Percentiles rank a stretch among this genome's conserved stretches.
phyloP scores from a whole-genome alignment of 2,888 invertebrate genomes.

The Zaprionus bogoriensis region DNA sequence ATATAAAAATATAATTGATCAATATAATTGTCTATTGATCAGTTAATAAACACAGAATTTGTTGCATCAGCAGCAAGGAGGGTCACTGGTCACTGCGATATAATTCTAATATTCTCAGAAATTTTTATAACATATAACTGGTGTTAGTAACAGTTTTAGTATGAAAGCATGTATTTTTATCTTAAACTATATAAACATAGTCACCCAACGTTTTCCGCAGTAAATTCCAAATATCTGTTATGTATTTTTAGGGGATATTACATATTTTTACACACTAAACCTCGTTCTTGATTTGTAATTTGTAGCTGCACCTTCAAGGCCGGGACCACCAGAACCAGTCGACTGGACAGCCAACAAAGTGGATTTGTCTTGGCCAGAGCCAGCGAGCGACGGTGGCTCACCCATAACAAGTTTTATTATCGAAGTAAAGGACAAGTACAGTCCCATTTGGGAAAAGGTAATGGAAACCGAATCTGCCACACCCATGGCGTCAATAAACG shows the following conservation, averaged over 20 bases:
- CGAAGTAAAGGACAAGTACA: constrained; percentile 96
- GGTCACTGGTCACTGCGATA: no score
- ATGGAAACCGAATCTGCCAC: constrained; percentile 90
- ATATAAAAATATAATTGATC: no score
- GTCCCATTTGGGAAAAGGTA: constrained; percentile 96
- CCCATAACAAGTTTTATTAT: constrained; percentile 96
- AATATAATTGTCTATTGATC: no score
- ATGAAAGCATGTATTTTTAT: no score
- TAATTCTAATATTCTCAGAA: no score
- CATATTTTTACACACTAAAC: neutral
- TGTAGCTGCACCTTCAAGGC: constrained; percentile 92
- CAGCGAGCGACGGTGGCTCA: constrained; percentile 95
- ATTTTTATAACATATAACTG: no score
- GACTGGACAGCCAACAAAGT: constrained; percentile 97
- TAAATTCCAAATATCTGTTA: no score
- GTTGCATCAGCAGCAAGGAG: no score
- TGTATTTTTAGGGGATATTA: neutral
- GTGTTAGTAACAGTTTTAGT: no score
- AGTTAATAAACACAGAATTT: no score
- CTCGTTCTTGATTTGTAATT: neutral
- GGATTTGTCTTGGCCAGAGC: constrained; percentile 95
- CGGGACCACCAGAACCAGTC: constrained; percentile 93
- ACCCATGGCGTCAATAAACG: constrained; percentile 92
- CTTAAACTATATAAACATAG: no score
- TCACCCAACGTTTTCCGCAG: no score